A percentile compares a stretch with the other conserved stretches of the same genome.
Conservation (phyloP, 1,140 invertebrate species). For the Cyclina sinensis region DNA sequence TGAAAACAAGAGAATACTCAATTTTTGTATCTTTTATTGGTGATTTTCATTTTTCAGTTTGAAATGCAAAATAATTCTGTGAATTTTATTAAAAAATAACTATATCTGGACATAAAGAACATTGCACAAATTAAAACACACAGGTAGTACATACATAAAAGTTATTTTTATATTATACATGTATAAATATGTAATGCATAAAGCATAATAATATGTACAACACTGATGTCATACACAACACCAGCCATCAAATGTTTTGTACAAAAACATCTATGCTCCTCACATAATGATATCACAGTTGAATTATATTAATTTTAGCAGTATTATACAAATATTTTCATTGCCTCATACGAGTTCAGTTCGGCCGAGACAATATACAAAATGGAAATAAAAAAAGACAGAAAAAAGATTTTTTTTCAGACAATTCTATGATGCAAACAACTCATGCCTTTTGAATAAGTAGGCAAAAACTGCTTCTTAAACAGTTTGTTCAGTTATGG, state of each 20-base stretch:
- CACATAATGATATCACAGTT: not conserved
- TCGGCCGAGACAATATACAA: not conserved
- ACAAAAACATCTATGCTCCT: not conserved
- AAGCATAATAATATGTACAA: not conserved
- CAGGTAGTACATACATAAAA: not conserved
- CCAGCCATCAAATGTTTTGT: not conserved
- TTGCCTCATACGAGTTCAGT: not conserved
- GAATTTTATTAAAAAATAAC: conserved; percentile 15
- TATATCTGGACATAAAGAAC: conserved; percentile 6
- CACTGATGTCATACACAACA: not conserved
- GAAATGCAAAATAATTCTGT: conserved; percentile 40
- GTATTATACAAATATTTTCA: not conserved
- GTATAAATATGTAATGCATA: not conserved
- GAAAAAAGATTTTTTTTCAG: too few relatives aligned
- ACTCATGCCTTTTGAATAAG: not conserved
- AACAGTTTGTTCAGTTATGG: too few relatives aligned
- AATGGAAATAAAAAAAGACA: too few relatives aligned
- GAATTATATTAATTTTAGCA: not conserved
- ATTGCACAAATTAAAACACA: conserved; percentile 29
- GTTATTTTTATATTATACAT: not conserved
- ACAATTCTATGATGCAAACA: too few relatives aligned
- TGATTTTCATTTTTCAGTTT: conserved; percentile 24
- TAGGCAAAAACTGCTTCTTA: too few relatives aligned
- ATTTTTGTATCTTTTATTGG: too few relatives aligned
- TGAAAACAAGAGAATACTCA: not conserved